A percentile compares a stretch with the other conserved stretches of the same genome.
Evolutionary conservation across 2,113 vertebrate species (phyloP).

Genomic region (Martes martes): DNA sequence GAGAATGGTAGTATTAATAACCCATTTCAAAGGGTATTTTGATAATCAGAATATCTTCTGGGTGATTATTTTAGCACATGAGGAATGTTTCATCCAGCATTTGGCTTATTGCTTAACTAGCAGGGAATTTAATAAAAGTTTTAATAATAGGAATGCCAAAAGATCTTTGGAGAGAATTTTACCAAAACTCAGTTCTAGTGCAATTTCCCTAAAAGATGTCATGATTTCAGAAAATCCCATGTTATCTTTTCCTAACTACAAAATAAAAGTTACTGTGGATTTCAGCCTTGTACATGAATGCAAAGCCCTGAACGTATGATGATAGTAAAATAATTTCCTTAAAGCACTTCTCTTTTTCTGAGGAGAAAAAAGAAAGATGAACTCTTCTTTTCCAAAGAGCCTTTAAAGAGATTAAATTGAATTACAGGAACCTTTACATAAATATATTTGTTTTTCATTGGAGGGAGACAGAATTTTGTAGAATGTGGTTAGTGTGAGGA

Average conservation of each 20-base stretch:
- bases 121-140: not conserved
- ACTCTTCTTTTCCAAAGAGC: not conserved
- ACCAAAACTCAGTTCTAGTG: not conserved
- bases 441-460: not conserved
- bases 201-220: not conserved
- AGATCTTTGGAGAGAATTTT: constrained; percentile 16
- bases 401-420: not conserved
- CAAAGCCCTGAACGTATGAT: not conserved
- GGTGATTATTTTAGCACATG: not conserved
- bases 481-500: not conserved
- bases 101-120: not conserved
- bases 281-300: not conserved
- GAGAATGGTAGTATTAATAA: not conserved
- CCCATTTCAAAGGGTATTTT: not conserved
- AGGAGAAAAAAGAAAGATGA: not conserved
- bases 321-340: not conserved
- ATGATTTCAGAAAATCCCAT: not conserved
- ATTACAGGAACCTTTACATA: not conserved
- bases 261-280: not conserved
- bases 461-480: not conserved
- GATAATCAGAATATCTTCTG: not conserved
- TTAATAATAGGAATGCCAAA: not conserved
- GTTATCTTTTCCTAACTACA: not conserved
- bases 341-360: not conserved
- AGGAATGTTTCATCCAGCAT: not conserved